Base-by-base conservation (phyloP, 2,888 invertebrate species). In the Liodrosophila aerea region DNA sequence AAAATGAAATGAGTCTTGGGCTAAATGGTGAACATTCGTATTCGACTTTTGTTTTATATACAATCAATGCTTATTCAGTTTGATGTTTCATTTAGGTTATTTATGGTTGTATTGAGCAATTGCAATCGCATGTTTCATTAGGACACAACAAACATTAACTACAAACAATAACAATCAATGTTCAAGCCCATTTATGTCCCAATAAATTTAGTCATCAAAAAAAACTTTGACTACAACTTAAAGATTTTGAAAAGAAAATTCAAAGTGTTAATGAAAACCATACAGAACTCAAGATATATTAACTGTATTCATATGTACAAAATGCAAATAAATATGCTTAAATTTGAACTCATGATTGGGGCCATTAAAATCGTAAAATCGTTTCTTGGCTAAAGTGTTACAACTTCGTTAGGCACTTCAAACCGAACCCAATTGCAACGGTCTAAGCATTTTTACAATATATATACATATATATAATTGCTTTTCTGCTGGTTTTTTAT, bases 171-270 rank as follows among this genome's bases (percentile, higher is more conserved):
- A 75, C 84, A 86, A 88, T 88, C 84, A 86, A 88, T 88, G 81
- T 87, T 87, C 86, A 76, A 80, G 73, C 83, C 88, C 87, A 85
- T 87, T 87, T 80, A 78, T 73, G 66, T 85, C 88, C 88, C 88
- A 88, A 88, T 88, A 88, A 88, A 88, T 88, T 88, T 88, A 88
- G 88, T 88, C 82, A 84, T 86, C 86, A 82, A 86, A 83, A 76
- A 83, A 84, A 83, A 86, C 85, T 70, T 76, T 67, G 57, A 80
- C 78, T 75, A 83, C 71, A 76, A 77, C 76, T 69, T 52, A 86
- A 62, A 15, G 11, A 39, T 60, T 71, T 67, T 40, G 52, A 73
- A 67, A 30, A 4, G 22, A 54, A 60, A 49, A 22, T n/a, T 33
- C n/a, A n/a, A n/a, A n/a, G 22, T 22, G 2, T 5, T 22, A 4